phyloP scores from a whole-genome alignment of 1,140 invertebrate species.

The Planococcus citri region DNA sequence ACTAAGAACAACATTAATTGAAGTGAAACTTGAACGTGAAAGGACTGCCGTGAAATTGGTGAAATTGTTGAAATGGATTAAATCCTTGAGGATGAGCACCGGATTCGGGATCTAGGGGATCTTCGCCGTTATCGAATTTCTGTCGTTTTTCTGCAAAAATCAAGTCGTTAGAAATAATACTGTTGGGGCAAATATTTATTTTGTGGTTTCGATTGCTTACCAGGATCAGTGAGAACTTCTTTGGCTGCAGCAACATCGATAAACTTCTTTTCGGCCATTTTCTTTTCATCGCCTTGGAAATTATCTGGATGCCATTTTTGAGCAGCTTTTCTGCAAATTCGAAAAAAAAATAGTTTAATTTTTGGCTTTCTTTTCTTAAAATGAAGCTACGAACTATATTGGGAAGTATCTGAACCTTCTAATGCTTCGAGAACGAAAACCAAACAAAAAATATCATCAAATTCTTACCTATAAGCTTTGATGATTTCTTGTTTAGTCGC shows the following conservation, averaged over 20 bases:
- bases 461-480: constrained; percentile 75
- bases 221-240: constrained; percentile 72
- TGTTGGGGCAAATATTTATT: constrained; percentile 20
- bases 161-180: not conserved
- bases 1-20: not conserved
- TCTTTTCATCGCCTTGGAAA: constrained; percentile 79
- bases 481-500: constrained; percentile 86
- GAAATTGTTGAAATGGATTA: constrained; percentile 68
- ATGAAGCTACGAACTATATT: too few relatives aligned
- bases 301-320: constrained; percentile 99
- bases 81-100: constrained; percentile 50
- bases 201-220: constrained; percentile 31
- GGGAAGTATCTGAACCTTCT: not conserved
- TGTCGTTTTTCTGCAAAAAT: constrained; percentile 62
- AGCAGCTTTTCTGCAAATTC: constrained; percentile 63
- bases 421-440: not conserved
- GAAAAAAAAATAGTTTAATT: not conserved
- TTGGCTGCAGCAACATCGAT: constrained; percentile 98
- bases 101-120: constrained; percentile 92
- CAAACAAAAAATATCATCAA: too few relatives aligned
- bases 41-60: constrained; percentile 71
- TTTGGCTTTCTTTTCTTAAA: not conserved
- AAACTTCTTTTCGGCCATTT: constrained; percentile 92
- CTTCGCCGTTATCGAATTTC: constrained; percentile 88
- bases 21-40: constrained; percentile 98